Conservation (phyloP, 2,797 vertebrate species). For the Adrianichthys oophorus region DNA sequence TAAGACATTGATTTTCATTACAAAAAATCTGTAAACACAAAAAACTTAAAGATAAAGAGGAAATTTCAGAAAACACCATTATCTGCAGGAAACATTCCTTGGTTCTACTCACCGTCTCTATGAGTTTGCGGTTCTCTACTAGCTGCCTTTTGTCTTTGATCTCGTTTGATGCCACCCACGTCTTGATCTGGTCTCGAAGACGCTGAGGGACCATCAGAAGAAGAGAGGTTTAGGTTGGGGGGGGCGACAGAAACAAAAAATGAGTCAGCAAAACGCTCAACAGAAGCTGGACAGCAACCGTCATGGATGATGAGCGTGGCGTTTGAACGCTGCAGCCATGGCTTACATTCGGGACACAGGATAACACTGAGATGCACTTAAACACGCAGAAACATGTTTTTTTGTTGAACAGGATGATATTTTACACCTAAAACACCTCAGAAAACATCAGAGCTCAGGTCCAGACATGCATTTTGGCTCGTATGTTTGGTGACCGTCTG, state of each 20-base stretch:
- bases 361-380: constrained; percentile 30
- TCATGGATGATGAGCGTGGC: constrained; percentile 47
- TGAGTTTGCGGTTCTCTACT: constrained; percentile 92
- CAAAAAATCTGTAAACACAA: no score
- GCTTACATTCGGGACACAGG: constrained; percentile 57
- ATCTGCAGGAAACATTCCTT: neutral
- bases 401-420: constrained; percentile 42
- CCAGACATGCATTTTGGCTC: no score
- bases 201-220: constrained; percentile 73
- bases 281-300: constrained; percentile 45
- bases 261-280: constrained; percentile 23
- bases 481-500: no score
- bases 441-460: neutral
- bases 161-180: constrained; percentile 94
- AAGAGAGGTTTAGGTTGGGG: neutral
- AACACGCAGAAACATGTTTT: constrained; percentile 12
- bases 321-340: constrained; percentile 37
- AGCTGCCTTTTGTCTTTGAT: constrained; percentile 97
- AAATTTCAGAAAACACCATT: neutral
- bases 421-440: constrained; percentile 16
- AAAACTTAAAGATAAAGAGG: no score
- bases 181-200: constrained; percentile 96
- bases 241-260: constrained; percentile 19
- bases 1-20: no score
- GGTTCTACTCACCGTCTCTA: constrained; percentile 84